Evolutionary conservation across 1,140 invertebrate species (phyloP), one percentile per base, ranked within the genome.

Genomic region (Heterodera schachtii): DNA sequence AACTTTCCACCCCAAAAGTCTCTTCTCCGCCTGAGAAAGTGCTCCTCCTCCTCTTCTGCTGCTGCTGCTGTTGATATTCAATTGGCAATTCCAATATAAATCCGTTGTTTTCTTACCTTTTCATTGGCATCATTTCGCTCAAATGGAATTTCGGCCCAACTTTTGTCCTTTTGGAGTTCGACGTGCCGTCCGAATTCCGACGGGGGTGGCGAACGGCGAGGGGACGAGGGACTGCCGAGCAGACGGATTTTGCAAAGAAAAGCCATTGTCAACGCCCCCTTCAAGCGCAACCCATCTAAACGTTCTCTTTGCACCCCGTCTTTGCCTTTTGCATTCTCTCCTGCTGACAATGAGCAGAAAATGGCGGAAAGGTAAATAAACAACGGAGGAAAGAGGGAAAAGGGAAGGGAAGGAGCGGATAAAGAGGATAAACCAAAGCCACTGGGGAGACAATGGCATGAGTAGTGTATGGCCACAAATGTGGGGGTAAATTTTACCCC

Each of bases 1-100:
- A 78, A 31, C 52, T 66, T 44, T 78, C 76, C 11, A 44, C 66
- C 16, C 76, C 76, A 47, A 43, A 78, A 13, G 41, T 69, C 19
- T 69, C 70, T 67, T 70, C 76, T 11, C 70, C 64, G 66, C 64
- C 76, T 13, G 52, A 49, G 49, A 44, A 69, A 46, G 41, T 46
- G 21, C 11, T 16, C 3, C 60, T 78, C 21, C 41, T 41, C 46
- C 41, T n/a, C 3, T 47, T 6, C 13, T 76, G 52, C 7, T 11
- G 13, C 13, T 66, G 19, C 3, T 19, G 44, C 67, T 41, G 31
- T 31, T 43, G 19, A n/a, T 31, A 52, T 13, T 70, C 44, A 67
- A 67, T 60, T 67, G 47, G 43, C 8, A 41, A 74, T 31, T 52
- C 3, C 13, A 44, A 74, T 21, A 74, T 74, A 9, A 74, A n/a